Evolutionary conservation across 1,140 invertebrate genomes (phyloP), one percentile per base, ranked within the genome.

Genomic region (Ectropis grisescens): DNA sequence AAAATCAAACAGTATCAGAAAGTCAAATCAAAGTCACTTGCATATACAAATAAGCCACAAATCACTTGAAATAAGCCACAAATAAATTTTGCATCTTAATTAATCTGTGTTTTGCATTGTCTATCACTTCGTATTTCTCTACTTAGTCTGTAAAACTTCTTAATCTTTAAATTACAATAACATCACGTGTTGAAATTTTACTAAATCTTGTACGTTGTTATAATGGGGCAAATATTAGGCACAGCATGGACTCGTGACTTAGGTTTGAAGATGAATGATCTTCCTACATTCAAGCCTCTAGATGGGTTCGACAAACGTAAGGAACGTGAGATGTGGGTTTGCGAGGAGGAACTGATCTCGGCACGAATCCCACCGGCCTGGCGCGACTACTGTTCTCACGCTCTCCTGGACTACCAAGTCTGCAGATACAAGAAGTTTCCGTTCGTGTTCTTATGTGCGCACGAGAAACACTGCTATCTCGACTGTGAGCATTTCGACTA

Each of bases 381-480:
- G 29, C 79, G 94, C 24, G 94, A 96, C 81, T 97, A 93, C 64
- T 98, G 95, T 82, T 91, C 93, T 29, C 91, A 97, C 74, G 53
- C 83, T 9, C 84, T 86, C 13, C 47, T 96, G 5, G 79, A 89
- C 12, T 88, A 87, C 40, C 54, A 85, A 39, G 69, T 75, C 16
- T 96, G 94, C 62, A 70, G 88, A 39, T 72, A 79, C 15, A 82
- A 90, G 32, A 76, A 88, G 27, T 89, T 83, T 47, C 93, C 93
- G 1, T 89, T 85, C n/a, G 40, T 86, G 3, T 83, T 83, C 11
- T 83, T 80, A 39, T 96, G 94, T 57, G 55, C 70, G 32, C 86
- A 89, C 54, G 84, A 92, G 47, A 88, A 84, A 62, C 92, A 95
- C 57, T 84, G 64, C 2, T 92, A 88, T 60, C 58, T 89, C 1